Evolutionary conservation across 2,797 vertebrate genomes (phyloP), one percentile per base, ranked within the genome.

Genomic region (Gallinago solitaria): DNA sequence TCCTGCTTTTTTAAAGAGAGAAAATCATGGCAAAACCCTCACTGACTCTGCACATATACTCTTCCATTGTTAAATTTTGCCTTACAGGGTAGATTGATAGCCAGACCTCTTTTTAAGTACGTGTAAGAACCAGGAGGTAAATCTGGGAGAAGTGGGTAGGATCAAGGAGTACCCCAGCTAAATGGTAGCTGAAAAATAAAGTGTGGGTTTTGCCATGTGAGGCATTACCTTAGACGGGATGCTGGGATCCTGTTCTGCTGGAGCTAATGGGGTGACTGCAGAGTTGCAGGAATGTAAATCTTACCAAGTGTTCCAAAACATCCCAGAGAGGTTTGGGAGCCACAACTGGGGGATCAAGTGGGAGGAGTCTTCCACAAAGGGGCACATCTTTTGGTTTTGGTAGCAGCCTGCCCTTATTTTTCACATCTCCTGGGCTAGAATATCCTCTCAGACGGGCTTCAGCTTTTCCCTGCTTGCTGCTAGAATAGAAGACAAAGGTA

Each of bases 401-500:
- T 5, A 37, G 63, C 41, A 85, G 41, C 61, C 61, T 51, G 21
- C 59, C 16, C 12, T 16, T 33, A 9, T 1, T 57, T 87, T 69
- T 73, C 39, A 11, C 23, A 7, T n/a, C 3, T 0, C 28, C 25
- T 25, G 35, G 51, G 18, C n/a, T 56, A 65, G 21, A 19, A 12
- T 19, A 11, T 35, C 19, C 28, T 65, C 65, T 33, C 19, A 0
- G 8, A 1, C 7, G 30, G 71, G 33, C 23, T 68, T 35, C 70
- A 45, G 32, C 43, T 60, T 33, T 73, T 24, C 33, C 57, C 41
- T 71, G n/a, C 45, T 68, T 28, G 30, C 76, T 89, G 63, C 63
- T 90, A 4, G 14, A 85, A 48, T 18, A 81, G 87, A 67, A 83
- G 74, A 35, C n/a, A 67, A 81, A 92, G 61, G 79, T 83, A 87